Evolutionary conservation across 2,888 invertebrate species (phyloP), one percentile per base, ranked within the genome.

Genomic region (Esperia sulphurella): DNA sequence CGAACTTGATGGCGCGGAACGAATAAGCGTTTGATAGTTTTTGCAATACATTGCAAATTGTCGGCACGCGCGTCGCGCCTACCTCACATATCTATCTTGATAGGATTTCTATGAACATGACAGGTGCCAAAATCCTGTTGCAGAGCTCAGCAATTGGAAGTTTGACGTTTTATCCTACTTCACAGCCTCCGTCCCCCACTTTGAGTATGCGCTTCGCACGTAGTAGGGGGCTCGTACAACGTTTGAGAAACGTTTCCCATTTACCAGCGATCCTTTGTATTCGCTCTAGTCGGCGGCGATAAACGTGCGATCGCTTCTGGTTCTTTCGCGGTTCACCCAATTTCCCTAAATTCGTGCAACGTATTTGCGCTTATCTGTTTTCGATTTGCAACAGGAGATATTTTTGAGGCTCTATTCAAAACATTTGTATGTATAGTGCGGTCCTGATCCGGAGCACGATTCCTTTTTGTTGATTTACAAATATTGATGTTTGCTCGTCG

Each of bases 241-340:
- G 41, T 42, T 46, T 47, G 47, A 47, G 42, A 42, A 47, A 47
- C 42, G 47, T 42, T 42, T 47, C 38, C 41, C 38, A 47, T 47
- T 47, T 46, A n/a, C 30, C 30, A 9, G 14, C 31, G 40, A 40
- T 40, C 46, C 33, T 46, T 40, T 46, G 46, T 45, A 39, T 39
- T 41, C 35, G 35, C 10, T 35, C 35, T 35, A n/a, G n/a, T n/a
- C 35, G 35, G 31, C 35, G 35, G 31, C 35, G 35, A 35, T 35
- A 35, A 35, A 35, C 35, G 35, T 35, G n/a, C 35, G 35, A 31
- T 43, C 43, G 30, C 42, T 42, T 41, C 42, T 46, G 14, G 46
- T 33, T 46, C 14, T 39, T 31, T 14, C 42, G 42, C 13, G 31
- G 42, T 31, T 42, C 12, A 42, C 14, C 31, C 43, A 31, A 43